Conservation (phyloP, 2,888 invertebrate species). For the Drosophila birchii region DNA sequence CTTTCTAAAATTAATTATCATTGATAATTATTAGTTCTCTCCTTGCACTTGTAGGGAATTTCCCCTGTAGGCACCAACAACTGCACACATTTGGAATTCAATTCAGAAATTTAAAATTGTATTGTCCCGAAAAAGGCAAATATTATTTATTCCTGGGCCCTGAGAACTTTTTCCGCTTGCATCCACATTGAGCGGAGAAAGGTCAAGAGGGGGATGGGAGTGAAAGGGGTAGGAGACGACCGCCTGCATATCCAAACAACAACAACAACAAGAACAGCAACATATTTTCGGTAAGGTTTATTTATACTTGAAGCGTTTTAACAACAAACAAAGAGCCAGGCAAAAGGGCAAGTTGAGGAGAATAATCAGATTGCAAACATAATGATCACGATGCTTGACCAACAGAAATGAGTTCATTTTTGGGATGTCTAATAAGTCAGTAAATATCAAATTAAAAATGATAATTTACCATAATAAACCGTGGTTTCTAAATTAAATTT, state of each 20-base stretch:
- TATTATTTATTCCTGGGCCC: slow-evolving; percentile 67
- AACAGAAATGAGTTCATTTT: not conserved
- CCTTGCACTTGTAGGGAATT: not conserved
- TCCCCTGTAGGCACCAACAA: slow-evolving; percentile 31
- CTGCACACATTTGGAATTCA: slow-evolving; percentile 61
- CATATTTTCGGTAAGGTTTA: slow-evolving; percentile 57
- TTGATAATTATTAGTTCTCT: not conserved
- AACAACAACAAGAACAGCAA: slow-evolving; percentile 33
- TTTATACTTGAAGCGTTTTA: slow-evolving; percentile 70
- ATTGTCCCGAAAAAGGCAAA: slow-evolving; percentile 64
- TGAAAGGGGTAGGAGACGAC: not conserved
- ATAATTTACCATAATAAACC: no score
- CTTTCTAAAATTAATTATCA: not conserved
- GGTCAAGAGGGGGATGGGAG: not conserved
- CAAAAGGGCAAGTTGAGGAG: slow-evolving; percentile 62
- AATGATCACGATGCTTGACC: slow-evolving; percentile 10
- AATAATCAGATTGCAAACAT: slow-evolving; percentile 48
- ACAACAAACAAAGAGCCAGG: slow-evolving; percentile 65
- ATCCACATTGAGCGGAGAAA: slow-evolving; percentile 49
- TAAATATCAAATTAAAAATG: no score
- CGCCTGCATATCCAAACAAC: slow-evolving; percentile 60
- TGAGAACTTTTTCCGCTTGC: slow-evolving; percentile 71
- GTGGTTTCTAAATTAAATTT: not conserved
- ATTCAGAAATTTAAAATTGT: slow-evolving; percentile 34
- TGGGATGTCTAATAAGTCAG: no score